phyloP scores from a whole-genome alignment of 1,140 invertebrate genomes.

The Lerema accius region DNA sequence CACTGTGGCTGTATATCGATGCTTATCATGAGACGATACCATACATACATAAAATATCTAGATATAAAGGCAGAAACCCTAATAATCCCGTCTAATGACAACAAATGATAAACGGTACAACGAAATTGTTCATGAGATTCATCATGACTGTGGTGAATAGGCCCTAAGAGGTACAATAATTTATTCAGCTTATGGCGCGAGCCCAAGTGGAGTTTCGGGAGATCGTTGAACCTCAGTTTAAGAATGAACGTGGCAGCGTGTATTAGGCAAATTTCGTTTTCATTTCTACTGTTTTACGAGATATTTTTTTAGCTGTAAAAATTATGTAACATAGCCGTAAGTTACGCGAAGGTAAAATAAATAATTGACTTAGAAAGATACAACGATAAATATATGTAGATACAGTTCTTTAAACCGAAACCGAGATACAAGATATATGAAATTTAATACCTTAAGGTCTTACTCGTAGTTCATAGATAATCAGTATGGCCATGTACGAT shows the following conservation, averaged over 20 bases:
- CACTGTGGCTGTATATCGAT: slow-evolving; percentile 60
- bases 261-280: slow-evolving; percentile 18
- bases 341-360: too few relatives aligned
- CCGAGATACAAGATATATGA: too few relatives aligned
- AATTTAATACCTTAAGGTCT: too few relatives aligned
- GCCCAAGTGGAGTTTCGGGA: slow-evolving; percentile 32
- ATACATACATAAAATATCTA: neutral
- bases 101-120: slow-evolving; percentile 38
- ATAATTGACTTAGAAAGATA: too few relatives aligned
- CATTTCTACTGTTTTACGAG: slow-evolving; percentile 4
- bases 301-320: neutral
- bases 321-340: too few relatives aligned
- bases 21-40: slow-evolving; percentile 34
- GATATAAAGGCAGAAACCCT: neutral
- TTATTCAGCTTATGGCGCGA: slow-evolving; percentile 54
- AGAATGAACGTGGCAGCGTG: slow-evolving; percentile 27
- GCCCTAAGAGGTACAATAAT: slow-evolving; percentile 51
- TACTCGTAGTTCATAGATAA: too few relatives aligned
- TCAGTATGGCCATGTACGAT: too few relatives aligned
- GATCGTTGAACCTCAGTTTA: slow-evolving; percentile 20
- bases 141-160: slow-evolving; percentile 47
- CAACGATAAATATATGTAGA: too few relatives aligned
- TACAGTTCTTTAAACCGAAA: too few relatives aligned
- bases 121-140: slow-evolving; percentile 47
- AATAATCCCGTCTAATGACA: slow-evolving; percentile 1